Conservation (phyloP, 2,113 vertebrate species). For the Microtus pennsylvanicus region DNA sequence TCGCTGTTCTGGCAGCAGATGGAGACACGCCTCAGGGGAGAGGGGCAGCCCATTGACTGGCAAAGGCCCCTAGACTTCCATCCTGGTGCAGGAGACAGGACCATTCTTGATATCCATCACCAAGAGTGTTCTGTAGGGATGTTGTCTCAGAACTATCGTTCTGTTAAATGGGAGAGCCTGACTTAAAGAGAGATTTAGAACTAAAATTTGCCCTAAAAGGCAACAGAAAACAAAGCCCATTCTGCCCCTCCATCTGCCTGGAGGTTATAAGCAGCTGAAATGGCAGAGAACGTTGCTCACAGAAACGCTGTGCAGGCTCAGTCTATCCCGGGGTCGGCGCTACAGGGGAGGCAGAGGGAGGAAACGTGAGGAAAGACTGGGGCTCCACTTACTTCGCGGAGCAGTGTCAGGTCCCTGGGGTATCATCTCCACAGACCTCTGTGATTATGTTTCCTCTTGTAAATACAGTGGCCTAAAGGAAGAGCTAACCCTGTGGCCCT, state of each 20-base stretch:
- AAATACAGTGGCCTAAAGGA: not conserved
- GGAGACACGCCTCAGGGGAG: not conserved
- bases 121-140: not conserved
- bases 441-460: not conserved
- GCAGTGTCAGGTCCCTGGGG: not conserved
- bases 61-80: not conserved
- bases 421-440: not conserved
- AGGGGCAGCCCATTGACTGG: not conserved
- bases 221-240: not conserved
- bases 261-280: not conserved
- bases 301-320: not conserved
- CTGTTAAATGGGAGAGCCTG: not conserved
- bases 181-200: slow-evolving; percentile 13
- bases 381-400: not conserved
- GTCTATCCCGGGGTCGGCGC: fast-evolving
- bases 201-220: slow-evolving; percentile 34
- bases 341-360: not conserved
- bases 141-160: not conserved
- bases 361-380: not conserved
- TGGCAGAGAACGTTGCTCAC: not conserved
- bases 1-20: not conserved
- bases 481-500: not conserved
- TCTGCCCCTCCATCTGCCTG: not conserved
- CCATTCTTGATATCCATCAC: not conserved
- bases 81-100: not conserved